Evolutionary conservation across 2,797 vertebrate species (phyloP), one percentile per base, ranked within the genome.

Genomic region (Microctenopoma stevenorrisi): DNA sequence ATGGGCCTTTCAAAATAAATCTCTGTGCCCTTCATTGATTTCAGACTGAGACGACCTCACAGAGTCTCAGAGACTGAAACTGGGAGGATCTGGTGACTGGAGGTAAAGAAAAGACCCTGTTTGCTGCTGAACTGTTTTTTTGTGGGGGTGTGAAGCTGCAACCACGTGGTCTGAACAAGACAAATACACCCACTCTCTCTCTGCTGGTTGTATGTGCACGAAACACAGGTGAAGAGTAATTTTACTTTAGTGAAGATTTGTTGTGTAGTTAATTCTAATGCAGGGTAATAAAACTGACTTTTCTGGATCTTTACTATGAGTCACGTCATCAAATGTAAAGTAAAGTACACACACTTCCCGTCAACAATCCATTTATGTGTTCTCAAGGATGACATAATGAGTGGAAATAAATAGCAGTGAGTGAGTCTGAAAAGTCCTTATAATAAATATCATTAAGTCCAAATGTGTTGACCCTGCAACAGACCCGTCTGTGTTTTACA

Each of bases 401-500:
- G 22, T 22, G 22, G 22, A 22, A 22, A 22, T 2, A 22, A 22
- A 22, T 22, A 22, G 22, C 22, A 22, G 22, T 22, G 22, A 22
- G 22, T 22, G 22, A 22, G 22, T 22, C 22, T 22, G 22, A 22
- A 22, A 22, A 22, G 22, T 22, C 22, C 22, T 22, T 22, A 22
- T 22, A 22, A 22, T 22, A 2, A 22, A 22, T 22, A 22, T 22
- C 22, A 22, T 2, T 43, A 43, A 49, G 14, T 15, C 57, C 26
- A 26, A 33, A 35, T 12, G 4, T 4, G 10, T 30, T 9, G 14
- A 15, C 14, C 35, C 16, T 16, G 12, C 6, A 50, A n/a, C 48
- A 26, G 22, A 38, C 57, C 60, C 67, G 38, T 33, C 30, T 82
- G 89, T 94, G 89, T 91, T 95, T 94, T 93, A 90, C 91, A 64